Conservation (phyloP, 2,888 invertebrate species). For the Lycocerus yunnanus region DNA sequence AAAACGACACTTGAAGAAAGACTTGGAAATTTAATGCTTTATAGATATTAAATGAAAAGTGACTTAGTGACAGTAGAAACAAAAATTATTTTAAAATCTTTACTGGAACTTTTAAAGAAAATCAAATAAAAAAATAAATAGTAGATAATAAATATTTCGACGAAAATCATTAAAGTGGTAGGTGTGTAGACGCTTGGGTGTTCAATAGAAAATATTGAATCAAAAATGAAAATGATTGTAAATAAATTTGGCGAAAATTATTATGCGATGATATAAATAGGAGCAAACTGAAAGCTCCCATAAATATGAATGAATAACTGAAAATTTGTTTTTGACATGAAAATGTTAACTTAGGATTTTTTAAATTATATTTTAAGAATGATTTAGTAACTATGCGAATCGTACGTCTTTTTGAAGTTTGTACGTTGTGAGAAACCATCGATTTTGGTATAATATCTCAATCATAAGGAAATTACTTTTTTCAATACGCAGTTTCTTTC, state of each 20-base stretch:
- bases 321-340: background rate
- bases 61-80: background rate
- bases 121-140: background rate
- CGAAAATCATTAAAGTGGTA: background rate
- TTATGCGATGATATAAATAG: background rate
- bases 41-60: too few species aligned
- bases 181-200: background rate
- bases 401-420: background rate
- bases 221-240: background rate
- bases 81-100: background rate
- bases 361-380: background rate
- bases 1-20: background rate
- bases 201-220: background rate
- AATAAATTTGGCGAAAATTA: background rate
- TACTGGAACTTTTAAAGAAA: background rate
- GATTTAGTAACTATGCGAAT: background rate
- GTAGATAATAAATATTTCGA: background rate
- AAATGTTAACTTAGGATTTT: background rate
- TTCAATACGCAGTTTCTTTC: background rate
- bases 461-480: background rate
- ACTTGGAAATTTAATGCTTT: background rate
- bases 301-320: background rate
- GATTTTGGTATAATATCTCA: background rate
- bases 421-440: background rate
- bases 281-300: background rate